Evolutionary conservation across 2,113 vertebrate genomes (phyloP).

Genomic region (Etheostoma spectabile): DNA sequence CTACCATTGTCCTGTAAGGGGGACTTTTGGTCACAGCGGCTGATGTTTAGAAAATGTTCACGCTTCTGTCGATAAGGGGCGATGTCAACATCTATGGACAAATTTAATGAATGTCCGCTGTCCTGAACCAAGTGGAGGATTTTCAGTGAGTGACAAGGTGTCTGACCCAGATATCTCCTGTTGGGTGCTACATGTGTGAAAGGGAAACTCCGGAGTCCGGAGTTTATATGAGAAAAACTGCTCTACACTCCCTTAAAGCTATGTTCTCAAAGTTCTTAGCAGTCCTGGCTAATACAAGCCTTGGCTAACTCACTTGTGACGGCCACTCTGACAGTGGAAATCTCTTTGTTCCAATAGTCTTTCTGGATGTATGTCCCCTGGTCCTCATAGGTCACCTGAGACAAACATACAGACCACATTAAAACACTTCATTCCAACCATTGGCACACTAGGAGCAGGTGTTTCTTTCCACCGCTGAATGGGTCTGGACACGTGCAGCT

Average conservation of each 20-base stretch:
- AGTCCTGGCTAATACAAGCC: background rate
- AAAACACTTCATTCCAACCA: background rate
- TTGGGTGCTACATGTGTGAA: too few relatives aligned
- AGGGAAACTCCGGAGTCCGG: too few relatives aligned
- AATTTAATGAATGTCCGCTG: too few relatives aligned
- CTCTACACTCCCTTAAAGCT: background rate
- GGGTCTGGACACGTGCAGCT: too few relatives aligned
- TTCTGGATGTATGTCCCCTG: constrained; percentile 68
- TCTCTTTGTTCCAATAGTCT: constrained; percentile 55
- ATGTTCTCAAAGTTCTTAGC: background rate
- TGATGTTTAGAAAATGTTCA: background rate
- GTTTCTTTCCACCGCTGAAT: background rate
- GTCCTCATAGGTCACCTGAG: constrained; percentile 70
- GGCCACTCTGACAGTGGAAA: constrained; percentile 57
- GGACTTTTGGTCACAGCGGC: too few relatives aligned
- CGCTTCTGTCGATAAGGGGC: too few relatives aligned
- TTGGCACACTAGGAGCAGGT: background rate
- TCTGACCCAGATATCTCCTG: too few relatives aligned
- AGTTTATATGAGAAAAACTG: too few relatives aligned
- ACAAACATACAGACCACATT: background rate
- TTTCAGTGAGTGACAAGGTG: too few relatives aligned
- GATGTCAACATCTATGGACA: too few relatives aligned
- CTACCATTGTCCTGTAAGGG: too few relatives aligned
- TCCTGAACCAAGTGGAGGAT: too few relatives aligned
- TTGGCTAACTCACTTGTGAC: constrained; percentile 60